Percentiles rank a stretch among this genome's conserved stretches.
These are phyloP conservation scores for Danio tinwini DNA, from an alignment of 2,797 vertebrate species.

Conservation along the genomic window DNA sequence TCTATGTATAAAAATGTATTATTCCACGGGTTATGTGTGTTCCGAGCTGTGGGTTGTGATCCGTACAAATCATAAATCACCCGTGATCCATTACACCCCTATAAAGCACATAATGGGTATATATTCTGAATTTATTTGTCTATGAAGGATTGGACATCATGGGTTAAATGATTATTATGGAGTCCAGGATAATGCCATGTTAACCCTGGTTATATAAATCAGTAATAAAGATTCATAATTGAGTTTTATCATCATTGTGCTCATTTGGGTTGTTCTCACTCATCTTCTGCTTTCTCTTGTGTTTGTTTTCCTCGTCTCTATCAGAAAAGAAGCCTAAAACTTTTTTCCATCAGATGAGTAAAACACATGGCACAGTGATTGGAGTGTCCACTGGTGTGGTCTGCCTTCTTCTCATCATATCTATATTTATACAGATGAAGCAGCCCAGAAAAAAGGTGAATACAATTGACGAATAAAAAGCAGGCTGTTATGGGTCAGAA, in stretches of 20 bases:
- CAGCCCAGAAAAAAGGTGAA: slow-evolving; percentile 97
- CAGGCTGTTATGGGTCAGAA: neutral
- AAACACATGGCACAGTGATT: slow-evolving; percentile 90
- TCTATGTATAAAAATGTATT: too few relatives aligned
- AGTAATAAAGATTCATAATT: neutral
- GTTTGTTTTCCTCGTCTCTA: neutral
- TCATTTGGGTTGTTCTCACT: neutral
- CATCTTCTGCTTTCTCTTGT: neutral
- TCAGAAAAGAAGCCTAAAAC: slow-evolving; percentile 87
- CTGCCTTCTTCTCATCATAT: slow-evolving; percentile 90
- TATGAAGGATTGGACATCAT: neutral
- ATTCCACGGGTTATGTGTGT: too few relatives aligned
- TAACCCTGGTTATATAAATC: neutral
- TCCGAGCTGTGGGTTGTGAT: too few relatives aligned
- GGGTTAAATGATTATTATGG: neutral
- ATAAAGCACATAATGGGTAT: too few relatives aligned
- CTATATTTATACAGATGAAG: slow-evolving; percentile 92
- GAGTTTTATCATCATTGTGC: slow-evolving; percentile 1
- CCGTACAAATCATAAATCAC: too few relatives aligned
- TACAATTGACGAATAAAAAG: too few relatives aligned
- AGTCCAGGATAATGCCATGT: neutral
- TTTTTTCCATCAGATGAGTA: slow-evolving; percentile 89
- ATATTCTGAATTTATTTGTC: neutral
- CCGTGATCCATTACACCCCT: too few relatives aligned
- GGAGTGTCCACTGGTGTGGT: slow-evolving; percentile 90